A percentile compares a stretch with the other conserved stretches of the same genome.
Conservation (phyloP, 2,888 invertebrate genomes). For the Platycheirus rosarum region DNA sequence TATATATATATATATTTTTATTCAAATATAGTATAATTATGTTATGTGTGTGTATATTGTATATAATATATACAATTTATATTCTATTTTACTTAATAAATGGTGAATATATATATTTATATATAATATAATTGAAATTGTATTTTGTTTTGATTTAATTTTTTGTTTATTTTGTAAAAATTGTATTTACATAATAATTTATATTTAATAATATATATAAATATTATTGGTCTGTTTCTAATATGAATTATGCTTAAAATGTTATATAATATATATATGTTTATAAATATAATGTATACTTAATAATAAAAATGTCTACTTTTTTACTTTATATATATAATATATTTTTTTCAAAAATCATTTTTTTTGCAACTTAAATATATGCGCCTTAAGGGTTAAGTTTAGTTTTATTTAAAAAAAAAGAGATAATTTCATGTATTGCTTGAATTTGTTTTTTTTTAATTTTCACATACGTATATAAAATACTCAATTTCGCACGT, state of each 20-base stretch:
- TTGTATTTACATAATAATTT: conserved; percentile 69
- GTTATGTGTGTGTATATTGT: conserved; percentile 57
- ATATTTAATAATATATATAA: conserved; percentile 69
- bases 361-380: conserved; percentile 41
- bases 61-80: conserved; percentile 53
- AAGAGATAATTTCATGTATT: conserved; percentile 62
- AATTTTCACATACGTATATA: conserved; percentile 63
- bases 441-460: conserved; percentile 62
- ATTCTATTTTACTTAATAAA: conserved; percentile 29
- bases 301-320: conserved; percentile 9
- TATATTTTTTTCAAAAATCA: conserved; percentile 35
- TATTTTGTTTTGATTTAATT: conserved; percentile 48
- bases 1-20: conserved; percentile 11
- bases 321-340: conserved; percentile 20
- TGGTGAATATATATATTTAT: conserved; percentile 68
- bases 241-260: conserved; percentile 62
- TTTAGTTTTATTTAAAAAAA: conserved; percentile 28
- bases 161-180: conserved; percentile 65
- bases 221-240: conserved; percentile 73
- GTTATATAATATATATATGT: conserved; percentile 47
- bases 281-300: conserved; percentile 41
- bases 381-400: conserved; percentile 17
- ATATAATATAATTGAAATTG: conserved; percentile 70
- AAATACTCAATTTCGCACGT: conserved; percentile 67
- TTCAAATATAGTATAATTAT: conserved; percentile 31